Conservation (phyloP, 1,140 invertebrate genomes). For the Pseudomyrmex dendroicus region DNA sequence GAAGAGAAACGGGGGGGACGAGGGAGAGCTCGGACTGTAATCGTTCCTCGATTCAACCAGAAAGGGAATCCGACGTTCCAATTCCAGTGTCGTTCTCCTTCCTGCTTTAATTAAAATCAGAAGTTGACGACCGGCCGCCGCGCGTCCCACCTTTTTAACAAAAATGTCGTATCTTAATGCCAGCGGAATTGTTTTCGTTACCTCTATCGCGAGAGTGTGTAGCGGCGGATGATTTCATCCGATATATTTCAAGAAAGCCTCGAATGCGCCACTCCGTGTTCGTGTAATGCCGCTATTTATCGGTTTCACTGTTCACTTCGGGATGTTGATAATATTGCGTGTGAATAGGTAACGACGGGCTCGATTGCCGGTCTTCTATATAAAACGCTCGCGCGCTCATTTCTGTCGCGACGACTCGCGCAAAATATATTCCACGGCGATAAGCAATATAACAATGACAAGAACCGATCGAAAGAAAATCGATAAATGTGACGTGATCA, state of each 20-base stretch:
- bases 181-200: slow-evolving; percentile 53
- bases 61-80: slow-evolving; percentile 70
- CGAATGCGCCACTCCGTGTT: neutral
- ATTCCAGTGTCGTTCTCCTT: slow-evolving; percentile 62
- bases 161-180: slow-evolving; percentile 34
- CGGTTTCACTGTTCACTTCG: slow-evolving; percentile 6
- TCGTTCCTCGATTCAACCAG: slow-evolving; percentile 69
- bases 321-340: neutral
- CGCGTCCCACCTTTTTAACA: slow-evolving; percentile 39
- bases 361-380: neutral
- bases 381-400: neutral
- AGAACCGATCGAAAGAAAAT: neutral
- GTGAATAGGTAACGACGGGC: neutral
- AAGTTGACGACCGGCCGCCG: slow-evolving; percentile 46
- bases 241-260: slow-evolving; percentile 7
- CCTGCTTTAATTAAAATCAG: slow-evolving; percentile 76
- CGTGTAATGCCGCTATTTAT: slow-evolving; percentile 16
- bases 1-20: slow-evolving; percentile 43
- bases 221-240: slow-evolving; percentile 53
- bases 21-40: slow-evolving; percentile 30
- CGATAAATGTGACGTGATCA: no score
- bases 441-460: slow-evolving; percentile 11
- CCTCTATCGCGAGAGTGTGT: slow-evolving; percentile 24
- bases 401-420: neutral
- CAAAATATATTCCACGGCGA: neutral